Evolutionary conservation across 1,140 invertebrate genomes (phyloP).

Genomic region (Magallana ariakensis): DNA sequence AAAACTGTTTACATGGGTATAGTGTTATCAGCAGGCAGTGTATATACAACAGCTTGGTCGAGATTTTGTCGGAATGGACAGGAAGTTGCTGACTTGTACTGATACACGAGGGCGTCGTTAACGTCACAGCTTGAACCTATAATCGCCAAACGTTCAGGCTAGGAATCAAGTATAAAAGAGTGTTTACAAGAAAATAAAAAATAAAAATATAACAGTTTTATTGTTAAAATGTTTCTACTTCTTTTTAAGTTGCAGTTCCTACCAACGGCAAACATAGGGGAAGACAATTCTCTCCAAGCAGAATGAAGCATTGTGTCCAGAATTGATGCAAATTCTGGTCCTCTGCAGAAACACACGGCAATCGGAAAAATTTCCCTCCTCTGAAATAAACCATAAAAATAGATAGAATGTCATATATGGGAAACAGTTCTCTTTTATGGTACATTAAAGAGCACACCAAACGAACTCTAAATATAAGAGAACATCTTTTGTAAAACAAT

Average conservation of each 20-base stretch:
- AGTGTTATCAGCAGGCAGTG: background rate
- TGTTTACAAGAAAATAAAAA: background rate
- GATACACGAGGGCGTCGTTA: background rate
- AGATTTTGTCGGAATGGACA: background rate
- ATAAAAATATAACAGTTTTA: too few species aligned
- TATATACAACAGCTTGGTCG: background rate
- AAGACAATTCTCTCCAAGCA: background rate
- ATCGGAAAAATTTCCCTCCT: background rate
- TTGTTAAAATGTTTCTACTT: too few species aligned
- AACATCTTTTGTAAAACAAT: too few species aligned
- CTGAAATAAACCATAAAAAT: background rate
- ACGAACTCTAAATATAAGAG: too few species aligned
- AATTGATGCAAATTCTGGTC: background rate
- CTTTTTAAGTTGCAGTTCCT: background rate
- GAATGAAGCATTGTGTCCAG: background rate
- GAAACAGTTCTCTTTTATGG: too few species aligned
- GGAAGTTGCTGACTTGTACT: background rate
- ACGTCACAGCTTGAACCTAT: background rate
- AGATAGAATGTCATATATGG: too few species aligned
- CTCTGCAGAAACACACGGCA: background rate
- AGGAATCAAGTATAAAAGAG: too few species aligned
- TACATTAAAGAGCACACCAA: too few species aligned
- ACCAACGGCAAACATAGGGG: background rate
- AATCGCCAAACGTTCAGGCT: background rate
- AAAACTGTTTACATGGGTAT: background rate